Percentiles rank a stretch among this genome's conserved stretches.
Evolutionary conservation across 2,888 invertebrate genomes (phyloP).

Genomic region (Pseudolycoriella hygida): DNA sequence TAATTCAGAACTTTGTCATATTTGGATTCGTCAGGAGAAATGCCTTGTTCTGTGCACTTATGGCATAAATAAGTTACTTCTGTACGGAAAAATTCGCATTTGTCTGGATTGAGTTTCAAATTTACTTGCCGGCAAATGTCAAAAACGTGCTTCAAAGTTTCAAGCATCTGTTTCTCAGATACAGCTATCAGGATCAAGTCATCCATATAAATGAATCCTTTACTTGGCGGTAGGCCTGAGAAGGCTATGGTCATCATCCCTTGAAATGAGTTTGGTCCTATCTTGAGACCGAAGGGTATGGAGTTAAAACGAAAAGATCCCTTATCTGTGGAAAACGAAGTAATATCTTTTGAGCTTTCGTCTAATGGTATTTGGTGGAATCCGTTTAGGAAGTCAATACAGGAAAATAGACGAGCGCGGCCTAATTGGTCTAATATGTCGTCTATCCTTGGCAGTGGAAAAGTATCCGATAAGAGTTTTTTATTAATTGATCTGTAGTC

Average conservation of each 20-base stretch:
- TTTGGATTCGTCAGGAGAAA: conserved; percentile 12
- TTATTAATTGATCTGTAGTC: conserved; percentile 8
- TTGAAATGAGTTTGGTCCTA: conserved; percentile 14
- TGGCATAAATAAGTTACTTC: no score
- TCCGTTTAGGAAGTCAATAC: no score
- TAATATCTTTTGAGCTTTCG: not conserved
- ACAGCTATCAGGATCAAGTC: no score
- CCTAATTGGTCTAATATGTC: conserved; percentile 8
- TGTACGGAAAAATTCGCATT: no score
- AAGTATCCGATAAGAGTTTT: conserved; percentile 4
- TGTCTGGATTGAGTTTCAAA: no score
- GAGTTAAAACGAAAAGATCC: no score
- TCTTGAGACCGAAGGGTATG: no score
- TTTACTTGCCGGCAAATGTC: conserved; percentile 8
- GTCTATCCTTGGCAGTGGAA: no score
- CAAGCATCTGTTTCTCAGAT: conserved; percentile 10
- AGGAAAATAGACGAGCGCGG: conserved; percentile 1
- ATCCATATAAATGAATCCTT: no score
- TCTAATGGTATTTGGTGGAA: no score
- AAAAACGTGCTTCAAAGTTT: conserved; percentile 8
- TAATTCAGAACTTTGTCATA: conserved; percentile 11
- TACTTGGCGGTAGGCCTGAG: conserved; percentile 11
- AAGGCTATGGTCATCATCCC: conserved; percentile 16
- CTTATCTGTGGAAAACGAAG: conserved; percentile 1
- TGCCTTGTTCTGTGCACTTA: conserved; percentile 11